Conservation (phyloP, 2,113 vertebrate genomes). For the Phaethon lepturus region DNA sequence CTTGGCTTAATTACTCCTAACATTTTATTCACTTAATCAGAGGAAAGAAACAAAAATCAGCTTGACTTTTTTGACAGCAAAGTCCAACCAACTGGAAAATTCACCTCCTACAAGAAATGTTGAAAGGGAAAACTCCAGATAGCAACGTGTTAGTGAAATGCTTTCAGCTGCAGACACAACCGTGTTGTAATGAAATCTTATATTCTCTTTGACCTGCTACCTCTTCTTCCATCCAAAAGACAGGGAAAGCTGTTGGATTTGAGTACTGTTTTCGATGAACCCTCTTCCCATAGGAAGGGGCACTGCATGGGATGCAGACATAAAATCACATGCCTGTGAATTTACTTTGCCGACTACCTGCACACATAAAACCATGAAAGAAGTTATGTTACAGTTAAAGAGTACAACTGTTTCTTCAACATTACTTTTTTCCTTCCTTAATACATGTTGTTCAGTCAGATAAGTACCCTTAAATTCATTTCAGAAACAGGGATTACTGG, state of each 20-base stretch:
- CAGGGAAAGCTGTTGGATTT: not conserved
- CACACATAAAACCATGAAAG: not conserved
- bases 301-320: not conserved
- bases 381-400: not conserved
- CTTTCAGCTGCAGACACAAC: constrained; percentile 42
- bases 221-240: not conserved
- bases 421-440: not conserved
- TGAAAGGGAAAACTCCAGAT: constrained; percentile 16
- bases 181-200: not conserved
- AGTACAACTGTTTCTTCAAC: not conserved
- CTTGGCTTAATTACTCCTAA: constrained; percentile 59
- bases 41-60: constrained; percentile 23
- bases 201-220: not conserved
- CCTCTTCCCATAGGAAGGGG: not conserved
- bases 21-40: constrained; percentile 64
- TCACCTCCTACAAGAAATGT: constrained; percentile 64
- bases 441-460: not conserved
- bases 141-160: constrained; percentile 20
- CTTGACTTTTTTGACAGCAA: constrained; percentile 69
- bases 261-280: not conserved
- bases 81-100: constrained; percentile 73
- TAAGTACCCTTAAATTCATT: not conserved
- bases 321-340: not conserved
- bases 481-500: not conserved
- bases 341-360: not conserved